Base-by-base conservation (phyloP, 2,113 vertebrate species). In the Callocephalon fimbriatum region DNA sequence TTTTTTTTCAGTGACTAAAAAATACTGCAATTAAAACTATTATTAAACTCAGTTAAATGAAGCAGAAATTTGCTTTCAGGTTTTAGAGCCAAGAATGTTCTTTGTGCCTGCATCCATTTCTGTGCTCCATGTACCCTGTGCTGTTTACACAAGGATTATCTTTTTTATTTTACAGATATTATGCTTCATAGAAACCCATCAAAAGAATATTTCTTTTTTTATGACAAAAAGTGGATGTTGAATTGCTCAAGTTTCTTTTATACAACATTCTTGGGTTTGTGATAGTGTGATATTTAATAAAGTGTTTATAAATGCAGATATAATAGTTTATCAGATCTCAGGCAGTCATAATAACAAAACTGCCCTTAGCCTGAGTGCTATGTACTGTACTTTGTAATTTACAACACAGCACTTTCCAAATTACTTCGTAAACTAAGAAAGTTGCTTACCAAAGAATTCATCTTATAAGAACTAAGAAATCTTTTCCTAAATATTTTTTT, bases 151-250 rank as follows among this genome's bases (percentile, higher is more conserved):
- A 95, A 97, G 89, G 86, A 97, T 96, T 96, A 97, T 97, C 96
- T 97, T 97, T 94, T 97, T 95, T 97, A 95, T 93, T 97, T 98
- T 98, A 95, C 76, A 93, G 95, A 96, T 95, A 96, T 96, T 97
- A 93, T 50, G 71, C 91, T 97, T 98, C 78, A 95, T 80, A 95
- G 95, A 98, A 97, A 94, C 89, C 90, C 97, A 98, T 98, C 94
- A 97, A 96, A 72, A 66, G 63, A 90, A 88, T 98, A 95, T 94
- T 97, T 97, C 96, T 97, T 95, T 82, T 96, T 97, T 94, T 54
- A 94, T 97, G 96, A 97, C 90, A 96, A 97, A 95, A 97, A 93
- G 63, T 85, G 85, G 59, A 78, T 94, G 63, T 93, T 54, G 25
- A 95, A 85, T 82, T 73, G 79, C 91, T 95, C 83, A 45, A 87